phyloP scores from a whole-genome alignment of 2,113 vertebrate genomes.

The Engraulis encrasicolus region DNA sequence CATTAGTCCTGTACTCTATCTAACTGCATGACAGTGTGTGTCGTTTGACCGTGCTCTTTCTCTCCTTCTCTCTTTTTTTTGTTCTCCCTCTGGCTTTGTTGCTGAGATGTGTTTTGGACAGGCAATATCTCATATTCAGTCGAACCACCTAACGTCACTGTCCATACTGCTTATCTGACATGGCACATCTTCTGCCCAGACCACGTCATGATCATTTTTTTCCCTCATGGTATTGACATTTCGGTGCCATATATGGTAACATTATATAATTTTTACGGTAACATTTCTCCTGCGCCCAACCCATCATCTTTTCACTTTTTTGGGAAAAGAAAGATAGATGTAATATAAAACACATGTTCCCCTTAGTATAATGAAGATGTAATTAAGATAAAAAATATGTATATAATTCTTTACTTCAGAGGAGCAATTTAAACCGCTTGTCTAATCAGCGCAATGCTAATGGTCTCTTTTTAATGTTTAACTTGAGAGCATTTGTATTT shows the following conservation, averaged over 20 bases:
- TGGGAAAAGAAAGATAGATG: background rate
- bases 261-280: background rate
- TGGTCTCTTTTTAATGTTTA: too few species aligned
- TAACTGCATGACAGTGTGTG: conserved; percentile 19
- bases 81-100: conserved; percentile 75
- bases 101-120: conserved; percentile 75
- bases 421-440: too few species aligned
- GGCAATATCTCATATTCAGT: conserved; percentile 54
- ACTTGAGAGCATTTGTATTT: too few species aligned
- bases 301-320: background rate
- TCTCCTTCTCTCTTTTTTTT: conserved; percentile 40
- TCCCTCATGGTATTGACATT: conserved; percentile 28
- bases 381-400: too few species aligned
- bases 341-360: background rate
- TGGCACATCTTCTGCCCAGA: conserved; percentile 74
- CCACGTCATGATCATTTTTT: conserved; percentile 67
- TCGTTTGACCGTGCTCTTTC: background rate
- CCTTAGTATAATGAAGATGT: too few species aligned
- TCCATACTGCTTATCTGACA: conserved; percentile 72
- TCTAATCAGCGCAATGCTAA: too few species aligned
- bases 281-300: background rate
- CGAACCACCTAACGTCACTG: conserved; percentile 63
- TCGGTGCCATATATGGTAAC: background rate
- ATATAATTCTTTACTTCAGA: too few species aligned
- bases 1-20: background rate